Evolutionary conservation across 1,140 invertebrate genomes (phyloP), one percentile per base, ranked within the genome.

Genomic region (Rhyacophila brunnea): DNA sequence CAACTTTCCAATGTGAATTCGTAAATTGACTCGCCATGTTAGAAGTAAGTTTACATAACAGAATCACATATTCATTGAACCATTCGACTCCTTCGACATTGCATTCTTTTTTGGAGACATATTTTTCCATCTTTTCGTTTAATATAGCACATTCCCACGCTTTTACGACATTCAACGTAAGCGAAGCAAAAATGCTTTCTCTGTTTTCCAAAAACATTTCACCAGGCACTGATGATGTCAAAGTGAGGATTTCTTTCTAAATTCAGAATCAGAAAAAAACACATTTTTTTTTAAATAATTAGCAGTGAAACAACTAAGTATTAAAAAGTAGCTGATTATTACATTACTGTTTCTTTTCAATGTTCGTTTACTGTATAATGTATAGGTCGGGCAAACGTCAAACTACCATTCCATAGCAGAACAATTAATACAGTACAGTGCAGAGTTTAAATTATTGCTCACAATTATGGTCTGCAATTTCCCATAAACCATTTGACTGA

Each of bases 1-100:
- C 50, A 13, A 43, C 23, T 6, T 14, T 11, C 52, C 52, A 54
- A 6, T 43, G 18, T n/a, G 42, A 10, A 44, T 54, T 54, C 10
- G 38, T 23, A 11, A 54, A 43, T n/a, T 54, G 19, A 23, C 10
- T 18, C 1, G 11, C 38, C 38, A 54, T 2, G 28, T 23, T 23
- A 9, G 7, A 11, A 5, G 52, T 44, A 10, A 44, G 18, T 10
- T 44, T 42, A 32, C 52, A 44, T 45, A 54, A 9, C 6, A 19
- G 6, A 11, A 44, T 19, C n/a, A 54, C 19, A 28, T 44, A 44
- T 35, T 44, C 28, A 9, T 44, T 14, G 36, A 52, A 40, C 49
- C 49, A 52, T 13, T 52, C 28, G 1, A n/a, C 6, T 17, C 19
- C 43, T 19, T 15, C n/a, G 5, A 45, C 43, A 45, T 5, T 15